Base-by-base conservation (phyloP, 2,113 vertebrate genomes). In the Cephalopholis sonnerati region DNA sequence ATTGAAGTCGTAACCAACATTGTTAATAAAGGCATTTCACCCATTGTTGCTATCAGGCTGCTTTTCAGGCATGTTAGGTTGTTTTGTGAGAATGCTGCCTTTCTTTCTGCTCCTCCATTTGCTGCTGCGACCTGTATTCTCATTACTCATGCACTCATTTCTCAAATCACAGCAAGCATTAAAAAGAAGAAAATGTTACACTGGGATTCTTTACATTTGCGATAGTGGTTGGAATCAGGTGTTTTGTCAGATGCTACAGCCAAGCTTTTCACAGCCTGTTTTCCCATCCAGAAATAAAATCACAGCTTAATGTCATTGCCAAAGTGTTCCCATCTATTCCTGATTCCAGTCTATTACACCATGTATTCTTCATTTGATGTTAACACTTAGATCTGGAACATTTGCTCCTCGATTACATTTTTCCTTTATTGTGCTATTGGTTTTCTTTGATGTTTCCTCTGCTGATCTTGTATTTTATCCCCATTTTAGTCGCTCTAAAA, bases 201-300 rank as follows among this genome's bases (percentile, higher is more conserved):
- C 17, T 55, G 46, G 2, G 22, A 7, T 20, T 22, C 7, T 51
- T 44, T 10, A 72, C 5, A 36, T 66, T 13, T 18, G 24, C 17
- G 16, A 32, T 7, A 20, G 36, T 25, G 15, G 25, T 61, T 51
- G 4, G n/a, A 58, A 17, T 66, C 39, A 4, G 32, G 20, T 58
- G 59, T 50, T 39, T 16, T 36, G 20, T 7, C 20, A 41, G 13
- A 53, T 24, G 25, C 18, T 55, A 20, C 7, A 17, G 17, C 3
- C 6, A 11, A 59, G 72, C 7, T 25, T 27, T 63, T 36, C 50
- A 39, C 8, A 36, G 54, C n/a, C 32, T 24, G 41, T 66, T 62
- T 36, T 61, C 32, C 61, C 65, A 79, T 53, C 12, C 24, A 66
- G 24, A 20, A 57, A 57, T 77, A 58, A 11, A 81, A 77, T 81